These are phyloP conservation scores for Encarsia formosa DNA, from an alignment of 2,888 invertebrate genomes.

Conservation along the genomic window DNA sequence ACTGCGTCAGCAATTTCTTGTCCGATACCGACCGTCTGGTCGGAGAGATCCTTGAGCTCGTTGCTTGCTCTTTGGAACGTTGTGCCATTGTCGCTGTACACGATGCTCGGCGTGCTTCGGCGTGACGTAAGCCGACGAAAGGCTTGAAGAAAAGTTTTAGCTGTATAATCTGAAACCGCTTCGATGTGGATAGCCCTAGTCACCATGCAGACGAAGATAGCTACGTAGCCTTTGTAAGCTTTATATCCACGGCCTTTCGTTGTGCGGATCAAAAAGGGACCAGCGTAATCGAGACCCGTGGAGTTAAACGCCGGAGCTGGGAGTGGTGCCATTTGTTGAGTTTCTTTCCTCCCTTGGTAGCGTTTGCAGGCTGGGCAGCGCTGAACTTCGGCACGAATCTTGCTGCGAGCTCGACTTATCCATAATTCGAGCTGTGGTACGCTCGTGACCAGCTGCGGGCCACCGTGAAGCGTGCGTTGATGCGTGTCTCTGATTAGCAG, in stretches of 20 bases:
- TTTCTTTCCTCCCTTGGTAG: no score
- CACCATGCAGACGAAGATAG: not conserved
- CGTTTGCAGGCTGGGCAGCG: no score
- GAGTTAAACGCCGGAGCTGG: no score
- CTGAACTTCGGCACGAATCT: no score
- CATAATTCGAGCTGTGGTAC: no score
- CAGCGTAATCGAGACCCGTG: not conserved
- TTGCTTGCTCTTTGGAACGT: not conserved
- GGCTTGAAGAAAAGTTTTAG: not conserved
- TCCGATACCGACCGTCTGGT: not conserved
- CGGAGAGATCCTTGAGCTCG: not conserved
- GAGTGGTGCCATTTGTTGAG: no score
- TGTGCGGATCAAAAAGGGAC: not conserved
- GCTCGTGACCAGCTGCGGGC: no score
- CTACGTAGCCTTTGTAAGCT: not conserved
- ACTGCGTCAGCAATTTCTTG: not conserved
- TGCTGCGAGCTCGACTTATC: no score
- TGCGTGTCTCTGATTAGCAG: no score
- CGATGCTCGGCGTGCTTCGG: no score
- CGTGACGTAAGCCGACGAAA: no score
- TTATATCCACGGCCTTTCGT: not conserved
- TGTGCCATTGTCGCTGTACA: not conserved
- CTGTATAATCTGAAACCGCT: not conserved
- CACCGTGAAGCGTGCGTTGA: no score
- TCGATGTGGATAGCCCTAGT: not conserved